phyloP scores from a whole-genome alignment of 1,140 invertebrate species.

The Bombus pascuorum region DNA sequence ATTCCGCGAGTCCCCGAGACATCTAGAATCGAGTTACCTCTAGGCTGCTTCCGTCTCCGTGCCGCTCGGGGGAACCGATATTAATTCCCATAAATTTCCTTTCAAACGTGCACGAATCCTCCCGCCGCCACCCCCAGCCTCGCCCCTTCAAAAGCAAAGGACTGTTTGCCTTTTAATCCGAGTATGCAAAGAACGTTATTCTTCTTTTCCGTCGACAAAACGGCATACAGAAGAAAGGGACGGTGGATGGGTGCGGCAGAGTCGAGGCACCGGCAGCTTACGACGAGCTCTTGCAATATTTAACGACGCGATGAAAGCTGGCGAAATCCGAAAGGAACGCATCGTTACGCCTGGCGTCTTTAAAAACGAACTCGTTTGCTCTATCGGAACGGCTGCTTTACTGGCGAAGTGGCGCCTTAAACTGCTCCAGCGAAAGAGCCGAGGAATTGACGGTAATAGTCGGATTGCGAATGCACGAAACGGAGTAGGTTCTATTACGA shows the following conservation, averaged over 20 bases:
- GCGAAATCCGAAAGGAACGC: conserved; percentile 15
- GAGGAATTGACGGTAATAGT: conserved; percentile 11
- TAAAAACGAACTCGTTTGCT: background rate
- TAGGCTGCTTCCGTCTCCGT: background rate
- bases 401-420: background rate
- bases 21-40: conserved; percentile 54
- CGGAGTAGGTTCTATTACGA: background rate
- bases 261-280: background rate
- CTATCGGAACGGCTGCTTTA: background rate
- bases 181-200: conserved; percentile 81
- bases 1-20: conserved; percentile 80
- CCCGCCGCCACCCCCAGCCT: background rate
- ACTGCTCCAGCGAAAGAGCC: background rate
- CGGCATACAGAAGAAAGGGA: conserved; percentile 38
- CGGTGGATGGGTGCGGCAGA: background rate
- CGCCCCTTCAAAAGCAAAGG: conserved; percentile 37
- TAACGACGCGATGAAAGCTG: conserved; percentile 18
- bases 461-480: conserved; percentile 18
- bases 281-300: conserved; percentile 32
- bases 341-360: background rate
- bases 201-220: conserved; percentile 62
- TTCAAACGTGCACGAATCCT: conserved; percentile 78
- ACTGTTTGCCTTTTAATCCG: conserved; percentile 81
- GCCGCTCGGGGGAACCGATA: conserved; percentile 78
- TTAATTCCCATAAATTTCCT: conserved; percentile 84